Evolutionary conservation across 2,797 vertebrate species (phyloP), one percentile per base, ranked within the genome.

Genomic region (Brachyrhaphis roseni): DNA sequence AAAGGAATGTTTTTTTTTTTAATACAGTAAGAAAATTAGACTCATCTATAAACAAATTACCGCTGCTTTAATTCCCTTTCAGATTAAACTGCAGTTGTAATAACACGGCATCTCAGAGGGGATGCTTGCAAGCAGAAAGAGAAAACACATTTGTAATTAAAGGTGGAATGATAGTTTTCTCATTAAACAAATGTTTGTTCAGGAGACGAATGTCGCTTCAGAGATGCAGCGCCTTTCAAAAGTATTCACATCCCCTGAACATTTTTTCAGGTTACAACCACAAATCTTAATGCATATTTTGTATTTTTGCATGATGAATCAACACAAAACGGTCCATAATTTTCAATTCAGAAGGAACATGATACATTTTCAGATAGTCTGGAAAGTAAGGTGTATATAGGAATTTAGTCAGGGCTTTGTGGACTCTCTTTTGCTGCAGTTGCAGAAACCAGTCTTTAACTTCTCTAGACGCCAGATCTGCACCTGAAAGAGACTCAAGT

Each of bases 21-120:
- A 82, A 90, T 89, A 93, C 90, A 94, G 94, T 93, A 93, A 95
- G 92, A 95, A 95, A 94, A 95, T 95, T 92, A 95, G 89, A 93
- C 89, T 89, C 86, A 85, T 89, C 88, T 91, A 92, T 94, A 94
- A 94, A 95, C 92, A 92, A 95, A 96, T 96, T 96, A 95, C 87
- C 75, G 87, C 78, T 64, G 89, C 90, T 94, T 94, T 95, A 95
- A 95, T 95, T 95, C 93, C 90, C 82, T 89, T 94, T 92, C 90
- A 91, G 93, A 95, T 96, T 94, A 95, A 95, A 94, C 90, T 77
- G 84, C 88, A 87, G 87, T 92, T 91, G 93, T 94, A 94, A 91
- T 93, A 95, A 94, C 85, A 89, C 74, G 55, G 76, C 68, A 79
- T 92, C 94, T 94, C 93, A 84, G 81, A 91, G 93, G 90, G 93